These are phyloP conservation scores for Drosophila navojoa DNA, from an alignment of 1,140 invertebrate species.

Conservation along the genomic window DNA sequence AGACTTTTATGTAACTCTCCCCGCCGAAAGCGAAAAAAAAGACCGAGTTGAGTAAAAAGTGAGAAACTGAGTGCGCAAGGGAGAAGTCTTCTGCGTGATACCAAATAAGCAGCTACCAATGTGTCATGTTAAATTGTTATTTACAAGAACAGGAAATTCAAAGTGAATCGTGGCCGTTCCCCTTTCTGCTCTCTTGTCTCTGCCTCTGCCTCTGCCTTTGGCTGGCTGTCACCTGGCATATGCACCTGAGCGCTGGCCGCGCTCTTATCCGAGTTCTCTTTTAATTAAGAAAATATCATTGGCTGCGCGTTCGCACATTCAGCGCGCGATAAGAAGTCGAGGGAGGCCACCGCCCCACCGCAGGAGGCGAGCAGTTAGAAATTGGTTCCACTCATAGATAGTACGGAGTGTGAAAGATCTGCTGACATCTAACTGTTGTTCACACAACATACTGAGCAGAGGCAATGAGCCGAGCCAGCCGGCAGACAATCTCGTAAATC, in stretches of 20 bases:
- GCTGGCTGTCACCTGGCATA: constrained; percentile 3
- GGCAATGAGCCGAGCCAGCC: constrained; percentile 29
- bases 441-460: not conserved
- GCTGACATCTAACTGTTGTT: constrained; percentile 19
- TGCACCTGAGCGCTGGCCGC: constrained; percentile 57
- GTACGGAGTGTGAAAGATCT: constrained; percentile 16
- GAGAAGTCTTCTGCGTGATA: constrained; percentile 6
- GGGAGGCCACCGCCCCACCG: not conserved
- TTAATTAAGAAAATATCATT: constrained; percentile 78
- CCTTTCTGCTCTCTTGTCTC: constrained; percentile 5
- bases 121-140: constrained; percentile 81
- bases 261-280: constrained; percentile 63
- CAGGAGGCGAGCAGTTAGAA: constrained; percentile 16
- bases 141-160: constrained; percentile 80
- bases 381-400: constrained; percentile 9
- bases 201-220: constrained; percentile 11
- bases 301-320: constrained; percentile 35
- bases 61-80: constrained; percentile 23
- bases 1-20: too few species aligned
- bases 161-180: constrained; percentile 46
- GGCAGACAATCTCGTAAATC: constrained; percentile 43
- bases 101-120: constrained; percentile 52
- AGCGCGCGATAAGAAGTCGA: constrained; percentile 62
- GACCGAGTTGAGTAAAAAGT: not conserved
- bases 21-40: not conserved